These are phyloP conservation scores for Takifugu bimaculatus DNA, from an alignment of 2,113 vertebrate species.

Conservation along the genomic window DNA sequence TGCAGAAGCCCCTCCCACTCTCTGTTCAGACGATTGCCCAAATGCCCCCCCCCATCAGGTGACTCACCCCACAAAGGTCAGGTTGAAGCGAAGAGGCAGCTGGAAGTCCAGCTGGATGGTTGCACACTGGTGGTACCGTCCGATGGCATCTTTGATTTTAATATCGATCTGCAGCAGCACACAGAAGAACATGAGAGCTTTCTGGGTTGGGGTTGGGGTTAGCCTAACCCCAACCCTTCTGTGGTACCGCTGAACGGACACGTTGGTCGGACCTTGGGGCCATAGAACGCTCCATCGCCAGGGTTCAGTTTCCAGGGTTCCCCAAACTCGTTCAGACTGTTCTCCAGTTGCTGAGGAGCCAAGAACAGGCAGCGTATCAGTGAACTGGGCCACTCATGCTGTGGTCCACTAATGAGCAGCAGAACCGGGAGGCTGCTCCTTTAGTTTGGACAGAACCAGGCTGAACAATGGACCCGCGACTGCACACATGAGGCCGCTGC, in stretches of 20 bases:
- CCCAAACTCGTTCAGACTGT: conserved; percentile 88
- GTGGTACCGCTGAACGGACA: too few species aligned
- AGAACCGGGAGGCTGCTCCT: too few species aligned
- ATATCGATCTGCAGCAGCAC: conserved; percentile 85
- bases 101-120: conserved; percentile 97
- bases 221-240: too few species aligned
- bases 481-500: too few species aligned
- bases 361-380: background rate
- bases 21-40: background rate
- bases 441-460: too few species aligned
- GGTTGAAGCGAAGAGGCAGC: conserved; percentile 87
- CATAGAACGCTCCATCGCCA: conserved; percentile 93
- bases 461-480: too few species aligned
- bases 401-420: background rate
- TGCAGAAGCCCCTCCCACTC: background rate
- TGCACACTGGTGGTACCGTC: conserved; percentile 92
- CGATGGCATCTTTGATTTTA: conserved; percentile 91
- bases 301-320: conserved; percentile 88
- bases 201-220: background rate
- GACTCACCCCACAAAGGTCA: conserved; percentile 91
- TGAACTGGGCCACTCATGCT: background rate
- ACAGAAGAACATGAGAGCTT: conserved; percentile 15
- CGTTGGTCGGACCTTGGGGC: conserved; percentile 83
- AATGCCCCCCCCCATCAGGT: conserved; percentile 19
- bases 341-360: conserved; percentile 84